Base-by-base conservation (phyloP, 2,797 vertebrate species). In the Pseudochirops corinnae region DNA sequence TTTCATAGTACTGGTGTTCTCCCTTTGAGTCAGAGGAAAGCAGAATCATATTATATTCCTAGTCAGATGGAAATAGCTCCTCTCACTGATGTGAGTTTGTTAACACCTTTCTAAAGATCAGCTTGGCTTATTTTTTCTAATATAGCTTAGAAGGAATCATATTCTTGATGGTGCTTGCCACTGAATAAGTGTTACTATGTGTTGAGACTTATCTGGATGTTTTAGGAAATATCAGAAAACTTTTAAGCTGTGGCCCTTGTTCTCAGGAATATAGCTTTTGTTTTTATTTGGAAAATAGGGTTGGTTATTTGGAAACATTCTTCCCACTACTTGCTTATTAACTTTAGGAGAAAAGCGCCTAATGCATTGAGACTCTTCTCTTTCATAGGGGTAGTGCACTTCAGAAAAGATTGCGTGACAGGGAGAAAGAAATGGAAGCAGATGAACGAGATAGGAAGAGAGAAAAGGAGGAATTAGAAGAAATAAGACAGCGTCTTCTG, bases 401-500 rank as follows among this genome's bases (percentile, higher is more conserved):
- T 99, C 99, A 99, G 99, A 99, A 99, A 98, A 99, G 99, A 56
- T 98, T 99, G 97, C 98, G 99, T 98, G 99, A 99, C 98, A 97
- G 99, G 95, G 99, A 99, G 98, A 99, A 99, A 97, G 99, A 99
- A 99, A 99, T 99, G 98, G 99, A 99, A 99, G 99, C 99, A 92
- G 99, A 99, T 98, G 99, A 99, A 98, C 99, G 99, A 97, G 99
- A 99, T 97, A 99, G 99, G 98, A 99, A 99, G 98, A 99, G 99
- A 91, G 99, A 99, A 98, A 99, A 99, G 98, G 99, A 99, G 98
- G 99, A 99, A 98, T 98, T 99, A 96, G 99, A 99, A 97, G 99
- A 99, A 99, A 99, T 99, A 98, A 99, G 99, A 98, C 99, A 99
- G 98, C 99, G 99, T 96, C 99, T 99, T 98, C 97, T 99, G 98